These are phyloP conservation scores for Cyphomyrus discorhynchus DNA, from an alignment of 2,113 vertebrate genomes.

Conservation along the genomic window DNA sequence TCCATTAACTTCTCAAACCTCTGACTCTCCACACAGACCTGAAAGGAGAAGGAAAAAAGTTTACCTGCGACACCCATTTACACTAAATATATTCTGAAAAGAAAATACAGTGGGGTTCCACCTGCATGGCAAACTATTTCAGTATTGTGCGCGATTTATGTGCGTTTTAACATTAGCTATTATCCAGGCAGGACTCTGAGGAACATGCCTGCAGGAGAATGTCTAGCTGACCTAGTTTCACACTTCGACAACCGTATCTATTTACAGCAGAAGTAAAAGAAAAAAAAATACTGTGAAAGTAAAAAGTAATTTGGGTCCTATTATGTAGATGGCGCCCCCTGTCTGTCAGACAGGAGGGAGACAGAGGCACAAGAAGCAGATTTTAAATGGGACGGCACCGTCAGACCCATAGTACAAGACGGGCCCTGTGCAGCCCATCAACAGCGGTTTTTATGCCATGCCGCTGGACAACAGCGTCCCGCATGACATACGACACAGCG, in stretches of 20 bases:
- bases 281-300: background rate
- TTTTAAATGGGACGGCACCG: background rate
- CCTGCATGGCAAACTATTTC: background rate
- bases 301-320: background rate
- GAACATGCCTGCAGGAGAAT: background rate
- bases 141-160: background rate
- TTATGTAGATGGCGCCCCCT: background rate
- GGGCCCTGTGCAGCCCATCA: background rate
- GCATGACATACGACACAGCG: background rate
- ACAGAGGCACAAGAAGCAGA: background rate
- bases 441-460: background rate
- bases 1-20: slow-evolving; percentile 98
- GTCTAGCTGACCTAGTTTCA: background rate
- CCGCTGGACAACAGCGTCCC: background rate
- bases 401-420: background rate
- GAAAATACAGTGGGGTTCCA: background rate
- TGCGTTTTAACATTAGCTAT: background rate
- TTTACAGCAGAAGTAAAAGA: background rate
- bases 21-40: slow-evolving; percentile 92
- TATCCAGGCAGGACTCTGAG: background rate
- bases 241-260: background rate
- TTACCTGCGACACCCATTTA: background rate
- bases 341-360: background rate
- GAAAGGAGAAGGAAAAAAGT: background rate
- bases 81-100: background rate